Base-by-base conservation (phyloP, 2,113 vertebrate species). In the Acinonyx jubatus region DNA sequence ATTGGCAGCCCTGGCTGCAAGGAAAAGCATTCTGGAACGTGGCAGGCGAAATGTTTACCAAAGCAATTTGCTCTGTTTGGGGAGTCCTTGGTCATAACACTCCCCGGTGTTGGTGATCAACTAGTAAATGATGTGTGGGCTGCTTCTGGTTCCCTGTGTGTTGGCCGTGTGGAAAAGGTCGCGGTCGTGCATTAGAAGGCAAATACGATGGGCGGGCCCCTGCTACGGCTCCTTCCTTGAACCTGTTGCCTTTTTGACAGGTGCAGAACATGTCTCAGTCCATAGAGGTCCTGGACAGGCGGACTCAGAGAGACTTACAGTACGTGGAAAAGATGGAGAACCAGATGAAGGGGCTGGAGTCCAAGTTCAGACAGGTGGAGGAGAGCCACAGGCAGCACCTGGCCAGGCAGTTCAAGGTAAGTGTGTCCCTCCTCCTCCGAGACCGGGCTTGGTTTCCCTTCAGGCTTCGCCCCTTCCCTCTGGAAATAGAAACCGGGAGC, bases 201-300 rank as follows among this genome's bases (percentile, higher is more conserved):
- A 0, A 5, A 29, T 0, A 0, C 33, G 55, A 13, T 12, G 16
- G 29, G 16, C 23, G 1, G 1, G 68, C 82, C 2, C 61, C 82
- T 18, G 57, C 66, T 7, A 1, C 63, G 7, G 81, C 93, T 4
- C 81, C 48, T 6, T 38, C 84, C 13, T 55, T 74, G 91, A 98
- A 94, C 55, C 69, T 94, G 52, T 48, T 93, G 61, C 82, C 96
- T 98, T 91, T 97, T 36, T 0, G 96, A 14, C 98, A 99, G 99
- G 99, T 99, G 99, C 99, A 99, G 98, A 99, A 99, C 99, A 99
- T 99, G 99, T 99, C 99, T 94, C 99, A 99, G 97, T 99, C 99
- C 88, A 99, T 99, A 98, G 99, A 99, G 98, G 99, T 99, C 85
- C 98, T 99, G 99, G 99, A 99, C 98, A 99, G 99, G 99, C 98